A percentile compares a stretch with the other conserved stretches of the same genome.
phyloP scores from a whole-genome alignment of 92 coral and sea anemone genomes.

The Pocillopora grandis region DNA sequence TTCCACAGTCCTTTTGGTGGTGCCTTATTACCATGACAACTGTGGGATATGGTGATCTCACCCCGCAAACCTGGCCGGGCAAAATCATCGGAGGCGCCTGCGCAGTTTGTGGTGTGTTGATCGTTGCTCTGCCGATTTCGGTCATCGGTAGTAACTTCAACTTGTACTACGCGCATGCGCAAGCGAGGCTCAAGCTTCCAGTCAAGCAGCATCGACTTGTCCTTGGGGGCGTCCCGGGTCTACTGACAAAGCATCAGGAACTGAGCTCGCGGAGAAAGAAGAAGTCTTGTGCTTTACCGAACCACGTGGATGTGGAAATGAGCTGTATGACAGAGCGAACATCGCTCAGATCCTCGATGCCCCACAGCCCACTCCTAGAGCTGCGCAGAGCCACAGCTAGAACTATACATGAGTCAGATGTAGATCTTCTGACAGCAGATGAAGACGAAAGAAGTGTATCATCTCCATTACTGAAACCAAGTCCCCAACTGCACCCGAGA shows the following conservation, averaged over 20 bases:
- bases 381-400: slow-evolving; percentile 27
- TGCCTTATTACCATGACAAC: slow-evolving; percentile 98
- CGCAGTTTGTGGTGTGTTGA: slow-evolving; percentile 92
- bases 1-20: slow-evolving; percentile 98
- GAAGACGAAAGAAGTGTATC: slow-evolving; percentile 37
- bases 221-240: slow-evolving; percentile 88
- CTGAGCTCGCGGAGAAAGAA: slow-evolving; percentile 82
- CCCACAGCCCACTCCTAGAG: slow-evolving; percentile 37
- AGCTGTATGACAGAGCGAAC: slow-evolving; percentile 29
- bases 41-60: slow-evolving; percentile 95
- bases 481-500: slow-evolving; percentile 36
- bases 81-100: slow-evolving; percentile 93
- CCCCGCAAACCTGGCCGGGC: slow-evolving; percentile 87
- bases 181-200: slow-evolving; percentile 96
- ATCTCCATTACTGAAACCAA: slow-evolving; percentile 35
- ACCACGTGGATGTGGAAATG: slow-evolving; percentile 16
- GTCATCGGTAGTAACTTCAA: slow-evolving; percentile 93
- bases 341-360: slow-evolving; percentile 42
- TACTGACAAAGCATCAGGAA: slow-evolving; percentile 80
- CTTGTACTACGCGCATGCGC: slow-evolving; percentile 94
- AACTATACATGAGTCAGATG: slow-evolving; percentile 20
- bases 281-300: slow-evolving; percentile 47
- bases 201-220: slow-evolving; percentile 81
- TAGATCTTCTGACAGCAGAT: slow-evolving; percentile 22
- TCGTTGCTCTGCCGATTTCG: slow-evolving; percentile 92